phyloP scores from a whole-genome alignment of 2,113 vertebrate genomes.

The Taurulus bubalis region DNA sequence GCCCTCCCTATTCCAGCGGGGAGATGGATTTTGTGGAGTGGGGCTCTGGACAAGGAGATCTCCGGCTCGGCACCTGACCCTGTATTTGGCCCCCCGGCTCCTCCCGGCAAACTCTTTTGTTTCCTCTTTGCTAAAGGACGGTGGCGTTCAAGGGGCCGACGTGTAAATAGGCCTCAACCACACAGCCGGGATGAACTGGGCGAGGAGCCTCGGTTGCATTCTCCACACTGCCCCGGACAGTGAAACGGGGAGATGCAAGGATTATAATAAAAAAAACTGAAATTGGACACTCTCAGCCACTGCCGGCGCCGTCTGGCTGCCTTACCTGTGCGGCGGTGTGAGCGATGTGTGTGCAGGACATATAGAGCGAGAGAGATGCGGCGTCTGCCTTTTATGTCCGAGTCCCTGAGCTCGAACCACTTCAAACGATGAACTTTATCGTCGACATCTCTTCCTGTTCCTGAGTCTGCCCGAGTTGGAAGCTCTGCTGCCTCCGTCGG shows the following conservation, averaged over 20 bases:
- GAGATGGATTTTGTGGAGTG: constrained; percentile 78
- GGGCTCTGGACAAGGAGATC: constrained; percentile 82
- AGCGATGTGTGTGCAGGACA: constrained; percentile 57
- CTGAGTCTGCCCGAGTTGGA: constrained; percentile 45
- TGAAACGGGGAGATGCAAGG: constrained; percentile 25
- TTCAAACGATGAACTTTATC: constrained; percentile 73
- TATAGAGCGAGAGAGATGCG: constrained; percentile 34
- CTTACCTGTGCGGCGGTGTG: constrained; percentile 29
- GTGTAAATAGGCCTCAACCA: constrained; percentile 37
- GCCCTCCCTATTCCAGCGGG: constrained; percentile 66
- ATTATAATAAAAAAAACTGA: background rate
- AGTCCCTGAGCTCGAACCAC: constrained; percentile 64
- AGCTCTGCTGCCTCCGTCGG: constrained; percentile 41
- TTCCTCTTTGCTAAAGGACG: constrained; percentile 11
- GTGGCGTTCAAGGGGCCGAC: constrained; percentile 5
- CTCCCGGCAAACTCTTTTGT: constrained; percentile 15
- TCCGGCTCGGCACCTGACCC: constrained; percentile 74
- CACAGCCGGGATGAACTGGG: constrained; percentile 19
- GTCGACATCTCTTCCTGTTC: constrained; percentile 72
- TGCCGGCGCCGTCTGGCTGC: constrained; percentile 8
- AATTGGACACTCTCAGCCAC: constrained; percentile 31
- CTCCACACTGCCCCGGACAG: constrained; percentile 19
- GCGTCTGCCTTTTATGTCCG: constrained; percentile 51
- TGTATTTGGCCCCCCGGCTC: background rate
- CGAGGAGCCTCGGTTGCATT: constrained; percentile 17